phyloP scores from a whole-genome alignment of 2,113 vertebrate species.

The Phrynocephalus versicolor region DNA sequence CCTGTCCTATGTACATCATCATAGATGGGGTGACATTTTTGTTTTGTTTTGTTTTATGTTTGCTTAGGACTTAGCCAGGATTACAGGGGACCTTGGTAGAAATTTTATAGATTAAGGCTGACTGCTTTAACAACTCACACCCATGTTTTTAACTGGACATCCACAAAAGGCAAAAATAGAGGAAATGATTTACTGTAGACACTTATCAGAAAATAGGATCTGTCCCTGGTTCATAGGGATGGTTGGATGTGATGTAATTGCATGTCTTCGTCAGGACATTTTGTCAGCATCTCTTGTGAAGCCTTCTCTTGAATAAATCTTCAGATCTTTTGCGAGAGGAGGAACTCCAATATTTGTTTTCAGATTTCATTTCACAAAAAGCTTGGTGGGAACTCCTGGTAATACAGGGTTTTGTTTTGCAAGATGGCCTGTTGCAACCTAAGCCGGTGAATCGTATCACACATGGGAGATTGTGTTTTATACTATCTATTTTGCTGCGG shows the following conservation, averaged over 20 bases:
- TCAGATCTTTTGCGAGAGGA: not conserved
- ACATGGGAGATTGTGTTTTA: not conserved
- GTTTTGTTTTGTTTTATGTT: not conserved
- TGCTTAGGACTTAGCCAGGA: not conserved
- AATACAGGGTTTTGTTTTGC: not conserved
- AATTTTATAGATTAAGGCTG: not conserved
- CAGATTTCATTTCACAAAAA: no score
- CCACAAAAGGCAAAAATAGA: not conserved
- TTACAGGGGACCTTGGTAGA: not conserved
- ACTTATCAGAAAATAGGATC: constrained; percentile 13
- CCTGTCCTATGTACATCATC: not conserved
- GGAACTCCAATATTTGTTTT: not conserved
- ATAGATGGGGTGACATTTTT: not conserved
- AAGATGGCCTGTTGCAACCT: not conserved
- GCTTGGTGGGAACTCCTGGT: not conserved
- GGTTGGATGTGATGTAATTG: not conserved
- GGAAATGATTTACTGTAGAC: not conserved
- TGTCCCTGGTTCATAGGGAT: not conserved
- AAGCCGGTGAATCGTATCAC: not conserved
- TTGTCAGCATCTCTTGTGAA: not conserved
- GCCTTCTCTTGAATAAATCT: not conserved
- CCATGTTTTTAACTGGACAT: not conserved
- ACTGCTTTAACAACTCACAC: not conserved
- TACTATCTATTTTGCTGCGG: no score
- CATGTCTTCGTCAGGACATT: not conserved